Conservation (phyloP, 2,113 vertebrate species). For the Falco punctatus region DNA sequence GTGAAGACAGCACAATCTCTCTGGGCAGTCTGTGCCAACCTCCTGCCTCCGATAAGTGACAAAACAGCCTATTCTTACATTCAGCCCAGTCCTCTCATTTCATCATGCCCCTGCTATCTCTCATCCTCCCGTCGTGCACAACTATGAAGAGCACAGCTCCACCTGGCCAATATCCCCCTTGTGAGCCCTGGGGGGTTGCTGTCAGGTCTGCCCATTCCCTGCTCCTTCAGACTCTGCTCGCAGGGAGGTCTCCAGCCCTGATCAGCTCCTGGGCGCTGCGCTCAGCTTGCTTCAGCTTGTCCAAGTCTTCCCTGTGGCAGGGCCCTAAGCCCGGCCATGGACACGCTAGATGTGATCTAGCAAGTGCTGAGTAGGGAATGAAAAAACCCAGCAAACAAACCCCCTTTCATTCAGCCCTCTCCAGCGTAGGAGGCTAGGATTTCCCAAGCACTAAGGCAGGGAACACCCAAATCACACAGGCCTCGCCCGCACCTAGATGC, state of each 20-base stretch:
- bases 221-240: accelerated
- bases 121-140: too few species aligned
- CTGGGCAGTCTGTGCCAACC: neutral
- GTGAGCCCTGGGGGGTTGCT: neutral
- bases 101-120: neutral
- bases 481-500: accelerated
- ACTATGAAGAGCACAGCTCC: neutral
- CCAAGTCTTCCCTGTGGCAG: too few species aligned
- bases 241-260: neutral
- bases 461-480: too few species aligned
- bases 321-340: too few species aligned
- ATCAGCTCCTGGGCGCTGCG: accelerated
- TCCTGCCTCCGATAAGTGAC: neutral
- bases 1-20: neutral
- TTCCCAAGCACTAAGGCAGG: neutral
- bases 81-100: accelerated
- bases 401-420: neutral
- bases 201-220: accelerated
- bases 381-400: neutral
- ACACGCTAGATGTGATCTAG: too few species aligned
- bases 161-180: too few species aligned
- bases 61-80: neutral
- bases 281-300: neutral
- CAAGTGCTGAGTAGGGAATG: accelerated
- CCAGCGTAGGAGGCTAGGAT: accelerated